These are phyloP conservation scores for Drosophila willistoni DNA, from an alignment of 1,140 invertebrate species.

Conservation along the genomic window DNA sequence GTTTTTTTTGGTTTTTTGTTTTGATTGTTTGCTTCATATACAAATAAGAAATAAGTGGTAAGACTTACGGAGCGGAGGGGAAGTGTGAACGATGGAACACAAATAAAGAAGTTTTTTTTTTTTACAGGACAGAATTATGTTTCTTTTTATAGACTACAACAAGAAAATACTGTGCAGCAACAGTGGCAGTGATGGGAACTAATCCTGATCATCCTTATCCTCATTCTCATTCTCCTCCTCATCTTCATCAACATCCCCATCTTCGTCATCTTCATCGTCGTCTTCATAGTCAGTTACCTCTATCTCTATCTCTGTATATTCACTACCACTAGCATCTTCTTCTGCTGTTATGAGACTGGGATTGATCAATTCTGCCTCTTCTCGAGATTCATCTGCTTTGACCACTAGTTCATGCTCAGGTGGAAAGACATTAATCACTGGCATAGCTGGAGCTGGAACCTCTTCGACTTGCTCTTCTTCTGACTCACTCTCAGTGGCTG, in stretches of 20 bases:
- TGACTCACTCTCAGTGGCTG: slow-evolving; percentile 53
- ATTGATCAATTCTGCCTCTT: slow-evolving; percentile 4
- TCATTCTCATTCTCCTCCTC: background rate
- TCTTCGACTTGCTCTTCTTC: slow-evolving; percentile 17
- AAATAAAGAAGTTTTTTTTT: slow-evolving; percentile 71
- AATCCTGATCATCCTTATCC: background rate
- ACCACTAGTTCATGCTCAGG: slow-evolving; percentile 42
- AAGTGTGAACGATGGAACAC: slow-evolving; percentile 78
- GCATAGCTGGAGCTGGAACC: background rate
- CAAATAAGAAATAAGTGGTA: slow-evolving; percentile 28
- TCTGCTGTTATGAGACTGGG: slow-evolving; percentile 8
- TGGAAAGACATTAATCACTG: slow-evolving; percentile 59
- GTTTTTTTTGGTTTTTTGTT: slow-evolving; percentile 25
- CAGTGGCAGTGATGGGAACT: slow-evolving; percentile 46
- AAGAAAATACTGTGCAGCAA: slow-evolving; percentile 52
- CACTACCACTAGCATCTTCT: slow-evolving; percentile 35
- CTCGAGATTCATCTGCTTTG: slow-evolving; percentile 29
- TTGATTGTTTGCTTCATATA: slow-evolving; percentile 27
- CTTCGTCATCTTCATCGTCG: slow-evolving; percentile 45
- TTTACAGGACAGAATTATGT: slow-evolving; percentile 47
- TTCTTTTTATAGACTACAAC: slow-evolving; percentile 48
- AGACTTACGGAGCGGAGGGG: slow-evolving; percentile 73
- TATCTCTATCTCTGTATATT: slow-evolving; percentile 56
- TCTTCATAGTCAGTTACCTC: slow-evolving; percentile 46
- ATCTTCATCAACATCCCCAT: background rate